Evolutionary conservation across 2,797 vertebrate genomes (phyloP).

Genomic region (Pangasius krempfi): DNA sequence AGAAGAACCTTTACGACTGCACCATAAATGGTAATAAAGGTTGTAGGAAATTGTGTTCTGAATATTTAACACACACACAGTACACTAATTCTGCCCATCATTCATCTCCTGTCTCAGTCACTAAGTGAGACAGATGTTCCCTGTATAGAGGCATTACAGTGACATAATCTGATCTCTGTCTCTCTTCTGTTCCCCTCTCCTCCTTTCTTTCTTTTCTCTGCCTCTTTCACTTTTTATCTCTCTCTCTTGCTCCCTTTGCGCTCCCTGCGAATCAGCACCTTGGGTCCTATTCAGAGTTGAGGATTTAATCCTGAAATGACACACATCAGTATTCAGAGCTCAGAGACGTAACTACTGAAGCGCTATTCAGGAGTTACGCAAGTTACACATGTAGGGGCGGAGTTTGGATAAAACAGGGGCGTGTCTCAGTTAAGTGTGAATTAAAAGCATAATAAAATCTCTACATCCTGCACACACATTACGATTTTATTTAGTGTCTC

Average conservation of each 20-base stretch:
- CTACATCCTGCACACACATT: background rate
- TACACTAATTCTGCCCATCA: constrained; percentile 4
- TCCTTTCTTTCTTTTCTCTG: constrained; percentile 67
- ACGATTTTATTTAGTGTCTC: background rate
- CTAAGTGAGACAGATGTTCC: constrained; percentile 53
- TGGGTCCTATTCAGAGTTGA: background rate
- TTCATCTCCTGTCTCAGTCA: constrained; percentile 65
- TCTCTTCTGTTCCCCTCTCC: background rate
- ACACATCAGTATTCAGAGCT: background rate
- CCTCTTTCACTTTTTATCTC: background rate
- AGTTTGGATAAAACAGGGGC: background rate
- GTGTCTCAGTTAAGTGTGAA: background rate
- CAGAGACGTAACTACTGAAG: background rate
- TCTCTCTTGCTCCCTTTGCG: background rate
- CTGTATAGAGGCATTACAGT: background rate
- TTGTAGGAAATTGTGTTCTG: background rate
- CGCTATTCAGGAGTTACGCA: background rate
- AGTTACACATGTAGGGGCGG: background rate
- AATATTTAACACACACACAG: background rate
- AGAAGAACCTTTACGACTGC: background rate
- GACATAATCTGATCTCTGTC: constrained; percentile 59
- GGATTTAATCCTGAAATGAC: background rate
- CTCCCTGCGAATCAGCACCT: background rate
- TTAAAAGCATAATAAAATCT: background rate
- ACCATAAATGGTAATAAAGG: background rate